Base-by-base conservation (phyloP, 2,888 invertebrate genomes). In the Saturnia pavonia region DNA sequence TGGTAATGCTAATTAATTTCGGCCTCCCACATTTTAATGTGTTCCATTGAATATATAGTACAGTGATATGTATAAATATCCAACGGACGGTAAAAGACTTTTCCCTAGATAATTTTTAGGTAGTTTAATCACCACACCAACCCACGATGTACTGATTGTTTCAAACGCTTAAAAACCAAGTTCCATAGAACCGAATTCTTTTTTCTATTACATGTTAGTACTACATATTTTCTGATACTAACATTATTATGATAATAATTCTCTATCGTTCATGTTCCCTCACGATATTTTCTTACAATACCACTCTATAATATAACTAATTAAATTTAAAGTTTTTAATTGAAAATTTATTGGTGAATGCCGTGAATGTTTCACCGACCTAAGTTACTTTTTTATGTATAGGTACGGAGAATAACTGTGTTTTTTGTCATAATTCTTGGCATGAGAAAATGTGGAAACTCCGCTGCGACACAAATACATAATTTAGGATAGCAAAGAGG, bases 401-500 rank as follows among this genome's bases (percentile, higher is more conserved):
- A 54, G 7, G 22, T 54, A 54, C n/a, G n/a, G 2, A 22, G 11
- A 22, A 54, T 54, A 22, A n/a, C n/a, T n/a, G 54, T 54, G 1
- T 22, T 22, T 22, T 9, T 22, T 54, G 54, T 54, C 54, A 54
- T 12, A 54, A 54, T 54, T 54, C 54, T 54, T 54, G 25, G 27
- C 57, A 60, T 43, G 43, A 27, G 27, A 60, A 27, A 60, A 34
- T 34, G 57, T 60, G 57, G 57, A 60, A 60, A 60, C 57, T 27
- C 27, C 54, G 1, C 22, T 54, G 22, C 14, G 57, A 27, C 57
- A 25, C 57, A 25, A 60, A 60, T 60, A 60, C 57, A 60, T 60
- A 60, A 60, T 27, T 60, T 14, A 27, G 14, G 25, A 25, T 25
- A 25, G 57, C 14, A 14, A 60, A 60, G 27, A 25, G 27, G 25